Base-by-base conservation (phyloP, 2,113 vertebrate genomes). In the Eudyptes chrysolophus region DNA sequence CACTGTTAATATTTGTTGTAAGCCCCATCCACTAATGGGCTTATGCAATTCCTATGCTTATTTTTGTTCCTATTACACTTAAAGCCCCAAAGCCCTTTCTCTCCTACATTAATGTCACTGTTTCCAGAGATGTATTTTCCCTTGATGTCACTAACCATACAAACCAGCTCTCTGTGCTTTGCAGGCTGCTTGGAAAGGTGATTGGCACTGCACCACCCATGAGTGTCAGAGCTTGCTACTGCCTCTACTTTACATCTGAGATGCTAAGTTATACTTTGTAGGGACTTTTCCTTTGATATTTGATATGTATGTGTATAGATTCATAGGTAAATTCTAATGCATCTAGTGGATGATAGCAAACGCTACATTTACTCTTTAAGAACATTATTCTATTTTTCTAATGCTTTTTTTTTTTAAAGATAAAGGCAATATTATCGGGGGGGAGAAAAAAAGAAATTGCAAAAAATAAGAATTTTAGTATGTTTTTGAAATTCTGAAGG, bases 131-230 rank as follows among this genome's bases (percentile, higher is more conserved):
- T 0, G 1, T 13, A 3, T 66, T 48, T 72, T 74, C 58, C 34
- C 16, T 6, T 29, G 25, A 1, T 22, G 65, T 11, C 52, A 7
- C n/a, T 29, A 4, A 18, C 32, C 32, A 1, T 1, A 30, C 24
- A 38, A 58, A 65, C 32, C 36, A 34, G 21, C 32, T 15, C n/a
- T 22, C 21, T 21, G 30, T 32, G 46, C 15, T 38, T n/a, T 52
- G 40, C 44, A 62, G 74, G 34, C 20, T 52, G 36, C 34, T 57
- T 64, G 55, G 68, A n/a, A 55, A 22, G 60, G 52, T 9, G 42
- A 9, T 7, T 16, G 27, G 58, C n/a, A 21, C 25, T 4, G 5
- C 27, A 51, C 5, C 51, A 15, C 16, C 20, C 1, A 1, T 10
- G 60, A 19, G 52, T 7, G 27, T 19, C 54, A n/a, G 60, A 29